A percentile compares a stretch with the other conserved stretches of the same genome.
Conservation (phyloP, 30 jellyfish, hydroid and myxozoan genomes). For the Rhopilema esculentum region DNA sequence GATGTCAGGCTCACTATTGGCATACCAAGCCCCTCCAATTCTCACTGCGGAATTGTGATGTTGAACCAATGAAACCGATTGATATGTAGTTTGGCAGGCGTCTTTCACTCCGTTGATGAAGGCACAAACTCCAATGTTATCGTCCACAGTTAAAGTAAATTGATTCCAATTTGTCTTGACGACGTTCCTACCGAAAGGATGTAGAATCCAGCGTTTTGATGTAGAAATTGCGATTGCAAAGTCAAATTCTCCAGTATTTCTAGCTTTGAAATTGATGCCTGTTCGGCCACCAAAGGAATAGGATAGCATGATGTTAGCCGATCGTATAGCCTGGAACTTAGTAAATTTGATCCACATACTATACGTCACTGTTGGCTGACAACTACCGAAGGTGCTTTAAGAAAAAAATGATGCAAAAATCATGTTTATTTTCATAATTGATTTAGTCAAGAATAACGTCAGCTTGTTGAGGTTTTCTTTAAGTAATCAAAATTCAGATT, state of each 20-base stretch:
- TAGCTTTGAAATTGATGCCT: not conserved
- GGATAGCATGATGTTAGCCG: not conserved
- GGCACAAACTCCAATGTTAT: slow-evolving; percentile 8
- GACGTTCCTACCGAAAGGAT: not conserved
- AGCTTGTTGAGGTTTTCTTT: no score
- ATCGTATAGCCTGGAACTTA: not conserved
- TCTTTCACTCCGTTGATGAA: slow-evolving; percentile 40
- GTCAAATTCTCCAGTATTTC: not conserved
- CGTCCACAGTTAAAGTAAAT: slow-evolving; percentile 29
- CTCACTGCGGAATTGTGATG: not conserved
- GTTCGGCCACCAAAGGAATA: not conserved
- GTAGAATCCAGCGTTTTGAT: not conserved
- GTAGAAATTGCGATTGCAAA: not conserved
- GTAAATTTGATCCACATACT: slow-evolving; percentile 30
- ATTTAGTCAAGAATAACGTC: no score
- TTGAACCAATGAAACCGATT: not conserved
- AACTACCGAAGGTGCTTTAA: slow-evolving; percentile 1
- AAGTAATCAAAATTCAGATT: no score
- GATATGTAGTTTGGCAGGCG: not conserved
- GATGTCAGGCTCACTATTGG: slow-evolving; percentile 4
- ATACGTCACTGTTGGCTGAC: slow-evolving; percentile 20
- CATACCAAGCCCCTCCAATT: slow-evolving; percentile 24
- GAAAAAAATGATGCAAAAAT: not conserved
- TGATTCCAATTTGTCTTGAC: slow-evolving; percentile 35
- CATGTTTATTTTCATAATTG: not conserved